Evolutionary conservation across 2,113 vertebrate species (phyloP).

Genomic region (Lucifuga dentata): DNA sequence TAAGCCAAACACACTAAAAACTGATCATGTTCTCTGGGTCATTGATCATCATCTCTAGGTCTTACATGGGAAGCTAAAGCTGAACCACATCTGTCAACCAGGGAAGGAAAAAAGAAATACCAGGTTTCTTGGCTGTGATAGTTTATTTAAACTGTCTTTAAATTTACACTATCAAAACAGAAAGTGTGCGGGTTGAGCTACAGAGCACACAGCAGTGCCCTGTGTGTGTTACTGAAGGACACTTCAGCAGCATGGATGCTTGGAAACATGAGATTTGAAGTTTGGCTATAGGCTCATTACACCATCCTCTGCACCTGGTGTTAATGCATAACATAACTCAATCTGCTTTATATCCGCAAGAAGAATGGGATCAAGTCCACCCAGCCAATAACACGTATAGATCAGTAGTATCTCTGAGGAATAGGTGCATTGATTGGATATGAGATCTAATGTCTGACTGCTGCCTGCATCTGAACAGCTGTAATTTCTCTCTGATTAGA

Average conservation of each 20-base stretch:
- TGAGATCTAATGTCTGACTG: conserved; percentile 58
- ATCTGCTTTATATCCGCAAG: conserved; percentile 27
- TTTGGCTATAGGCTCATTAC: background rate
- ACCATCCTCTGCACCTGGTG: conserved; percentile 23
- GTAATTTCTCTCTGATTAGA: conserved; percentile 69
- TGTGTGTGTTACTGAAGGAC: background rate
- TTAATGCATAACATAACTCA: conserved; percentile 41
- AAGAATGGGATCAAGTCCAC: conserved; percentile 28
- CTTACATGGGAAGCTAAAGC: background rate
- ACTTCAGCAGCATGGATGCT: background rate
- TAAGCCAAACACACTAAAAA: background rate
- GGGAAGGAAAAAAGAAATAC: background rate
- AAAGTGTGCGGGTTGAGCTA: conserved; percentile 1
- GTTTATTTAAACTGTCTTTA: conserved; percentile 25
- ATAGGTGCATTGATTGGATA: conserved; percentile 65
- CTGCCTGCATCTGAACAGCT: conserved; percentile 55
- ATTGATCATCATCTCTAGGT: no score
- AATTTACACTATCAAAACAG: background rate
- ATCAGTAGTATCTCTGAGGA: conserved; percentile 49
- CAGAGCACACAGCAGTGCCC: background rate
- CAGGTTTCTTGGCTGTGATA: conserved; percentile 14
- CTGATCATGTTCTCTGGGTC: no score
- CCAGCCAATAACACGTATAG: conserved; percentile 10
- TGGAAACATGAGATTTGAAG: conserved; percentile 3
- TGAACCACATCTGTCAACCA: background rate